Conservation (phyloP, 2,113 vertebrate species). For the Pseudopodoces humilis region DNA sequence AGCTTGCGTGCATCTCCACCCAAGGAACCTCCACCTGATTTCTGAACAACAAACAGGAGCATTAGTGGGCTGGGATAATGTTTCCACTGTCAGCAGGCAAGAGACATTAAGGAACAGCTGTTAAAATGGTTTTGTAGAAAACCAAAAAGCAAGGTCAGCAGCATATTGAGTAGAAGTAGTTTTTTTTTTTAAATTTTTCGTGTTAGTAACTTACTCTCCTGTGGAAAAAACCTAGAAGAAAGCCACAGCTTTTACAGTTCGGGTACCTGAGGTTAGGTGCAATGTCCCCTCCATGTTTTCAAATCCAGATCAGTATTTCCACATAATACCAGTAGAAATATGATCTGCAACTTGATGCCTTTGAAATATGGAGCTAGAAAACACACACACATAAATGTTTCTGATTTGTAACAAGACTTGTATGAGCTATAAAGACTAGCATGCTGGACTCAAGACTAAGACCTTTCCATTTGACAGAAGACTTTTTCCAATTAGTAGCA, state of each 20-base stretch:
- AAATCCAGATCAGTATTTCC: not conserved
- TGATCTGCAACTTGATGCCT: not conserved
- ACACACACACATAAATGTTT: not conserved
- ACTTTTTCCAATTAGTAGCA: not conserved
- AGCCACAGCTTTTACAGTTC: not conserved
- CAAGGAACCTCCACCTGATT: conserved; percentile 74
- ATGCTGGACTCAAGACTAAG: not conserved
- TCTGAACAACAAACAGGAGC: conserved; percentile 77
- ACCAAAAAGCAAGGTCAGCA: not conserved
- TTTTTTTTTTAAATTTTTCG: not conserved
- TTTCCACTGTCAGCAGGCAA: not conserved
- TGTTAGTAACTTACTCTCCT: not conserved
- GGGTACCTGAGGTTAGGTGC: not conserved
- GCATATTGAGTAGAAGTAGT: not conserved
- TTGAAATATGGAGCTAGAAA: not conserved
- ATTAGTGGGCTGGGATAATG: conserved; percentile 37
- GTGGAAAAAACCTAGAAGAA: not conserved
- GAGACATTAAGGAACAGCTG: not conserved
- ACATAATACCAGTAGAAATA: not conserved
- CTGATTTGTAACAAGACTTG: not conserved
- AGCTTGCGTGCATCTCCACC: conserved; percentile 86
- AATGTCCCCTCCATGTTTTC: not conserved
- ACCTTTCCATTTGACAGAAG: not conserved
- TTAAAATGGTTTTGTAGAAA: not conserved
- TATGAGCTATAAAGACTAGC: not conserved